Percentiles rank a stretch among this genome's conserved stretches.
These are phyloP conservation scores for Nymphalis io DNA, from an alignment of 1,140 invertebrate species.

Conservation along the genomic window DNA sequence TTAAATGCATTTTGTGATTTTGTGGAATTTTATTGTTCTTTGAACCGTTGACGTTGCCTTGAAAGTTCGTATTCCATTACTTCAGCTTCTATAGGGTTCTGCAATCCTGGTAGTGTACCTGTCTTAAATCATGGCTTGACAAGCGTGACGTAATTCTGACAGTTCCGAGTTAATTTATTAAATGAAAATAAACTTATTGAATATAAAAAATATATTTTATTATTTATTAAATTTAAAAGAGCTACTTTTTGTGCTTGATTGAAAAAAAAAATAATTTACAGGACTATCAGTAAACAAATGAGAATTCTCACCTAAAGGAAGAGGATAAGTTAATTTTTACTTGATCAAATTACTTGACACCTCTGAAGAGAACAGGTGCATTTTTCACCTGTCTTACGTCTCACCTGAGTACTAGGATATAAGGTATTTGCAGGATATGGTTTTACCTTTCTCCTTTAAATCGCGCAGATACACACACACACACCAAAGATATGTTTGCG, in stretches of 20 bases:
- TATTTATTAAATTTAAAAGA: background rate
- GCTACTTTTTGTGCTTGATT: too few species aligned
- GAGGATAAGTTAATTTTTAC: too few species aligned
- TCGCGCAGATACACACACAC: constrained; percentile 30
- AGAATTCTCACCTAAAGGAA: too few species aligned
- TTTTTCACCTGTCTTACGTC: constrained; percentile 69
- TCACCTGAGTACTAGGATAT: constrained; percentile 67
- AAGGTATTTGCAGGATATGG: constrained; percentile 48
- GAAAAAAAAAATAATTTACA: too few species aligned
- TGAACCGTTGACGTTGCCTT: too few species aligned
- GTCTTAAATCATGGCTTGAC: constrained; percentile 70
- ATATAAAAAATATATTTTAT: too few species aligned
- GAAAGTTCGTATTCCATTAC: background rate
- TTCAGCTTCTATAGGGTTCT: constrained; percentile 30
- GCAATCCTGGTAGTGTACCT: constrained; percentile 61
- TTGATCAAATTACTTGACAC: background rate
- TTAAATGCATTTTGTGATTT: background rate
- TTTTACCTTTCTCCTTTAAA: constrained; percentile 50
- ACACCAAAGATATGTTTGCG: background rate
- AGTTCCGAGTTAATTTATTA: constrained; percentile 26
- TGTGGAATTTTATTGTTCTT: background rate
- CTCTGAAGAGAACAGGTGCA: constrained; percentile 43
- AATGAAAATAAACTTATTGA: background rate
- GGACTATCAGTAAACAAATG: too few species aligned
- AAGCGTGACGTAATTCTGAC: constrained; percentile 67